A percentile compares a stretch with the other conserved stretches of the same genome.
Conservation (phyloP, 1,140 invertebrate genomes). For the Halictus rubicundus region DNA sequence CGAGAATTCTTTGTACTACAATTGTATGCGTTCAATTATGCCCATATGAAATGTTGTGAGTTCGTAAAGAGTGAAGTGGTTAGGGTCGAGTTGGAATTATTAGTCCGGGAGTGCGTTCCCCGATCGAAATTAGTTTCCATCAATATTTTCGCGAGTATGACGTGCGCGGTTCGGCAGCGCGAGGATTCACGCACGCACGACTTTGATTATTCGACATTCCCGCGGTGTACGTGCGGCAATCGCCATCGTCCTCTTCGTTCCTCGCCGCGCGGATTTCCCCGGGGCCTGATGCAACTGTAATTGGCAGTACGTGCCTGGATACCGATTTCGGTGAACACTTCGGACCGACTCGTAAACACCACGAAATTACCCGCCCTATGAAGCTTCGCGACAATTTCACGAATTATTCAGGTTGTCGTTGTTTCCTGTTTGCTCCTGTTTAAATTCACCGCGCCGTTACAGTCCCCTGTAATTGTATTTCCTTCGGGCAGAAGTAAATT, state of each 20-base stretch:
- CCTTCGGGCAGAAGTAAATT: not conserved
- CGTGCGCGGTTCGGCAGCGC: not conserved
- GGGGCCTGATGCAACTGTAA: constrained; percentile 47
- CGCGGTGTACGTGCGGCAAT: constrained; percentile 5
- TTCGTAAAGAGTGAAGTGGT: too few species aligned
- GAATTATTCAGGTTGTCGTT: not conserved
- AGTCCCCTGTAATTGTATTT: not conserved
- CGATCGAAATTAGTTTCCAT: not conserved
- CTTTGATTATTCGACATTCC: constrained; percentile 58
- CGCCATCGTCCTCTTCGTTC: constrained; percentile 25
- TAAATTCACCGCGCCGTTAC: not conserved
- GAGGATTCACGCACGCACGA: constrained; percentile 28
- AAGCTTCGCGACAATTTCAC: constrained; percentile 26
- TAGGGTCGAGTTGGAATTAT: not conserved
- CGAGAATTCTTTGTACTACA: too few species aligned
- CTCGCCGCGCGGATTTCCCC: constrained; percentile 51
- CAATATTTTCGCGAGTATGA: not conserved
- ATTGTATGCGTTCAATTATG: too few species aligned
- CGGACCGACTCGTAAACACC: not conserved
- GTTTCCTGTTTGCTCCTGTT: not conserved
- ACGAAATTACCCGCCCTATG: constrained; percentile 9
- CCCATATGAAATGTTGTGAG: too few species aligned
- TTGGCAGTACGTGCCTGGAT: constrained; percentile 40
- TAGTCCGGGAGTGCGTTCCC: not conserved
- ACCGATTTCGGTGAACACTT: constrained; percentile 51